Conservation (phyloP, 1,140 invertebrate species). For the Pseudachorutes palmiensis region DNA sequence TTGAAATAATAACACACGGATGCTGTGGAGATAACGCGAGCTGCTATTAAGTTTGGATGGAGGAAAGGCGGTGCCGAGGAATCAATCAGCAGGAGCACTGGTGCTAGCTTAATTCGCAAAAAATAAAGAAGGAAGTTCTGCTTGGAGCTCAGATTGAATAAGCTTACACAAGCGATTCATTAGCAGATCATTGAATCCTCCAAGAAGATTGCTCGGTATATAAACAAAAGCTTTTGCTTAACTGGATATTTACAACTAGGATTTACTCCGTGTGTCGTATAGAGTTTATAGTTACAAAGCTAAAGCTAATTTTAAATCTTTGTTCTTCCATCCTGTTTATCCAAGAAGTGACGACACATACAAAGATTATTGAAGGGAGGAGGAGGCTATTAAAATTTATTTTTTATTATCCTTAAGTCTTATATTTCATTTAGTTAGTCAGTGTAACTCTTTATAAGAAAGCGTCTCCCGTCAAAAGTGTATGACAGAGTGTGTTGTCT, state of each 20-base stretch:
- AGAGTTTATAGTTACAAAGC: not conserved
- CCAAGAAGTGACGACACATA: not conserved
- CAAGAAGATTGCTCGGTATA: not conserved
- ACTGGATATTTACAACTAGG: too few species aligned
- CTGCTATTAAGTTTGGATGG: not conserved
- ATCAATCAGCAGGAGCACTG: not conserved
- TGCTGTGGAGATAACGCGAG: not conserved
- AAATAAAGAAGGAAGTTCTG: too few species aligned
- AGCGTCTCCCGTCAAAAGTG: not conserved
- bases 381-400: too few species aligned
- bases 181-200: not conserved
- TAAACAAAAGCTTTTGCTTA: too few species aligned
- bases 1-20: not conserved
- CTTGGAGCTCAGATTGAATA: not conserved
- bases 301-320: not conserved
- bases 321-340: not conserved
- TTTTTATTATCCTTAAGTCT: not conserved
- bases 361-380: not conserved
- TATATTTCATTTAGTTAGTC: not conserved
- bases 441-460: not conserved
- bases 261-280: too few species aligned
- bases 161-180: not conserved
- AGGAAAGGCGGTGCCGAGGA: not conserved
- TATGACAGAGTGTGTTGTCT: not conserved
- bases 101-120: too few species aligned